These are phyloP conservation scores for Sebastiscus albofasciatus DNA, from an alignment of 2,797 vertebrate species.

Conservation along the genomic window DNA sequence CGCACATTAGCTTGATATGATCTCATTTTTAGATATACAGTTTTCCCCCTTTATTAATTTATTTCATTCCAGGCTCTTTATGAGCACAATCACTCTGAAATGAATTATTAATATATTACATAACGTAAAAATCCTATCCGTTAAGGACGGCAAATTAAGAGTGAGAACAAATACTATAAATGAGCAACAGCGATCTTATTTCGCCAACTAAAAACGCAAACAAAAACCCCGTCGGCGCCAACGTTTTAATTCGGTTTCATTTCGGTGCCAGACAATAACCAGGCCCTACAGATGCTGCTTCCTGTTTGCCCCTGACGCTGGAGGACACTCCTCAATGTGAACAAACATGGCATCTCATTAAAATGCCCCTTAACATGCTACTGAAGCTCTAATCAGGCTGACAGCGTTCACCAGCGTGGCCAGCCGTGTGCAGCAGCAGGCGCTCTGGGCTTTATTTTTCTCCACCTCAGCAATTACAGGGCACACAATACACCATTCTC, in stretches of 20 bases:
- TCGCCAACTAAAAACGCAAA: constrained; percentile 17
- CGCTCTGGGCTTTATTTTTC: constrained; percentile 30
- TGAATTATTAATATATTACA: constrained; percentile 49
- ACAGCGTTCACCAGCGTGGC: constrained; percentile 39
- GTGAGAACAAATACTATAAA: background rate
- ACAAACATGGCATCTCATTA: constrained; percentile 61
- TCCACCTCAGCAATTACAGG: constrained; percentile 54
- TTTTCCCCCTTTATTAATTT: background rate
- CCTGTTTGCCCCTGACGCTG: constrained; percentile 53
- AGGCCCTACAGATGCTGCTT: constrained; percentile 39
- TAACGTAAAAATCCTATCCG: constrained; percentile 25
- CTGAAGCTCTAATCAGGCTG: constrained; percentile 43
- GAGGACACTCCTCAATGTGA: constrained; percentile 49
- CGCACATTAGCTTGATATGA: background rate
- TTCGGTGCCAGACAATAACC: constrained; percentile 44
- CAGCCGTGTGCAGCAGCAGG: constrained; percentile 32
- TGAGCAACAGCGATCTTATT: background rate
- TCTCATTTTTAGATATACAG: constrained; percentile 1
- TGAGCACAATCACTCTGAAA: background rate
- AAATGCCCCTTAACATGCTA: constrained; percentile 30
- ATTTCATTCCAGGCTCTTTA: constrained; percentile 5
- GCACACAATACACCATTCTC: constrained; percentile 29
- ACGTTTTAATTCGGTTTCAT: constrained; percentile 44
- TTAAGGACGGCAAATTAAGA: constrained; percentile 4
- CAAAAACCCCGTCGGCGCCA: background rate